Base-by-base conservation (phyloP, 2,113 vertebrate species). In the Camelus bactrianus region DNA sequence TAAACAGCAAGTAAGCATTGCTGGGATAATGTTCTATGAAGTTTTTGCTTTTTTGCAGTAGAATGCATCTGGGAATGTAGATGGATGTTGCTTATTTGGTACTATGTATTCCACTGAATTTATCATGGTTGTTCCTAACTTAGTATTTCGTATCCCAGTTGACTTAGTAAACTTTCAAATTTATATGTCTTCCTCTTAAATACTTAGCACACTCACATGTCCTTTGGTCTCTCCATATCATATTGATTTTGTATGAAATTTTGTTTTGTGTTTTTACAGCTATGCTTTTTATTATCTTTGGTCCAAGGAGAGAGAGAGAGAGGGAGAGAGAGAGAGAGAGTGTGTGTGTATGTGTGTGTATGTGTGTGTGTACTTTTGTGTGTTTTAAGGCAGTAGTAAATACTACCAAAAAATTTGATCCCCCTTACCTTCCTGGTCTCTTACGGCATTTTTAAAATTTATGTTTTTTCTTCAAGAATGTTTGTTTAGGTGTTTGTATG, bases 81-180 rank as follows among this genome's bases (percentile, higher is more conserved):
- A 64, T 72, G 56, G 42, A 30, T 86, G 7, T 28, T 70, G 28
- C 46, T 91, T 86, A 24, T 72, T 62, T 70, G 70, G 52, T 79
- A 70, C 12, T 70, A 0, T 70, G 11, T 91, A 19, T 85, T 19
- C 24, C 65, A 10, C 32, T 77, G 52, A 92, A 80, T 54, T 80
- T 79, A 62, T 0, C 35, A 17, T 70, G 15, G 14, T 79, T 52
- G 28, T 70, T 30, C 62, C 79, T 60, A 79, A 84, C 16, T 35
- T 80, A 95, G 19, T 38, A 42, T 85, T 26, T 8, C 46, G 15
- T 70, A 70, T 84, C 20, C 28, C 52, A 70, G 28, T 58, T 89
- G 70, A 85, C 38, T 91, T 79, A 85, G 70, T 91, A 38, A 77
- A 48, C 30, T n/a, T 67, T 70, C n/a, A 91, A 75, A 69, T 84